Evolutionary conservation across 2,888 invertebrate genomes (phyloP), one percentile per base, ranked within the genome.

Genomic region (Microchrysa polita): DNA sequence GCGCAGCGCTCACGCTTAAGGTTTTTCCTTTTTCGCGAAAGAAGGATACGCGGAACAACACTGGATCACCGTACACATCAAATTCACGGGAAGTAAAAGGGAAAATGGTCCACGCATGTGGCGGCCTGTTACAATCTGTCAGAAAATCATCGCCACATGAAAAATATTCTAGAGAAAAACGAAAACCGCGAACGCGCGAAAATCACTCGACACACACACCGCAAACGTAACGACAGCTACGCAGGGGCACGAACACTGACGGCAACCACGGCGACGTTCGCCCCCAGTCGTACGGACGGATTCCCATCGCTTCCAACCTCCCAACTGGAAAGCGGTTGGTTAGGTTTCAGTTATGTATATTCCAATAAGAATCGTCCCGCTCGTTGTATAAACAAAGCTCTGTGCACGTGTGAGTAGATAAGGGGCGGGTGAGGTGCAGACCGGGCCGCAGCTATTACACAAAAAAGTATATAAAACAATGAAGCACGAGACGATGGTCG

Each of bases 401-500:
- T 72, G 65, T 60, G 74, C 44, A 65, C 72, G 59, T 52, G 69
- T 52, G 67, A 40, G 63, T 61, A 48, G 53, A 20, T 55, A 5
- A 52, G 27, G 65, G 27, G 27, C 59, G 57, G 40, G 67, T 20
- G 42, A 52, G 27, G n/a, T n/a, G n/a, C n/a, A n/a, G n/a, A 34
- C 27, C 27, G 53, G 23, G 55, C 18, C 59, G 18, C 48, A 44
- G 9, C 53, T 40, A 34, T 34, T 34, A 34, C 22, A 44, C 72
- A 63, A 60, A 61, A 72, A 18, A 67, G 74, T 73, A 74, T 55
- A 74, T 74, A 74, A 74, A 74, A 74, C 72, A 74, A 65, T 71
- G 57, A 40, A 40, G 73, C n/a, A 20, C 61, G 57, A 22, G 48
- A 20, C 61, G 57, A 22, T 52, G 55, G 52, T 48, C 60, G 67